phyloP scores from a whole-genome alignment of 2,797 vertebrate species.

The Malacoraja senta region DNA sequence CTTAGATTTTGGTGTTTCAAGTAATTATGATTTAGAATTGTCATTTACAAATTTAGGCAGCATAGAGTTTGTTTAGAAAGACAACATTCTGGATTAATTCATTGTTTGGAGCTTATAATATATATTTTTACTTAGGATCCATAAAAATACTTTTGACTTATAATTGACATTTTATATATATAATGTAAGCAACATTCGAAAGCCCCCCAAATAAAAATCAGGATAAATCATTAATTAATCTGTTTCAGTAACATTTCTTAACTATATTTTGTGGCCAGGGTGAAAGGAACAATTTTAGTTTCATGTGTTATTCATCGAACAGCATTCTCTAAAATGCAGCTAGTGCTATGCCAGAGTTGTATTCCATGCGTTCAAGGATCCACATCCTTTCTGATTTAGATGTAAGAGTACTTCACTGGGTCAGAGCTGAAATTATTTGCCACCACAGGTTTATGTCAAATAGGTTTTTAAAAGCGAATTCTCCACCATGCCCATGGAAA shows the following conservation, averaged over 20 bases:
- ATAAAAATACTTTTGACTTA: background rate
- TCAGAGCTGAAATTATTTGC: background rate
- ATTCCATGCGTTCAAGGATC: background rate
- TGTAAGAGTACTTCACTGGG: background rate
- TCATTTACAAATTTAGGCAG: slow-evolving; percentile 44
- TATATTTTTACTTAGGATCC: background rate
- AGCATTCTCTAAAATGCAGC: background rate
- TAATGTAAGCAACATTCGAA: background rate
- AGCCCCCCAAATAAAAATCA: background rate
- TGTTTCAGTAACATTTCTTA: background rate
- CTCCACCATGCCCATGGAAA: slow-evolving; percentile 44
- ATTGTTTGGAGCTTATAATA: background rate
- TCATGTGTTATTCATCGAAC: no score
- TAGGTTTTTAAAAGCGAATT: slow-evolving; percentile 45
- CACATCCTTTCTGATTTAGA: background rate
- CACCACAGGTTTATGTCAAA: slow-evolving; percentile 40
- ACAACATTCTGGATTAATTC: background rate
- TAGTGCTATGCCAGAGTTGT: background rate
- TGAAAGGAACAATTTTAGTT: background rate
- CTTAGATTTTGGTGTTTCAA: slow-evolving; percentile 23
- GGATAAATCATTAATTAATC: background rate
- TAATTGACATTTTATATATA: background rate
- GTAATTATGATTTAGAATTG: slow-evolving; percentile 47
- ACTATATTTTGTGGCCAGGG: background rate
- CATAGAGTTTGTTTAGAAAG: slow-evolving; percentile 44